These are phyloP conservation scores for Notiomystis cincta DNA, from an alignment of 2,113 vertebrate genomes.

Conservation along the genomic window DNA sequence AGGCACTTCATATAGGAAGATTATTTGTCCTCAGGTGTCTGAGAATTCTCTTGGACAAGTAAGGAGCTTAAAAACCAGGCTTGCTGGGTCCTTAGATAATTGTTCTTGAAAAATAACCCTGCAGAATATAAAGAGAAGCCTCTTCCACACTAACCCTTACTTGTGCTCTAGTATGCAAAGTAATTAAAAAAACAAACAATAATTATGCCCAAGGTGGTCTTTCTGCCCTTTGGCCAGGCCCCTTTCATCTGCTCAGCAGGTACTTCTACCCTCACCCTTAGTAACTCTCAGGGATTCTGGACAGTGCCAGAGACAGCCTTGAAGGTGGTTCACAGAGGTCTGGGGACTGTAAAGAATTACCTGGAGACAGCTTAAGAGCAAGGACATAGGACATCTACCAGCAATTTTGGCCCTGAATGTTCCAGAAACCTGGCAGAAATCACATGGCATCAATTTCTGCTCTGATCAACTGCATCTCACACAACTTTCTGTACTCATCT, in stretches of 20 bases:
- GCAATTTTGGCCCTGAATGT: neutral
- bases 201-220: neutral
- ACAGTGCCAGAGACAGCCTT: neutral
- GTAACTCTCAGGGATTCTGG: neutral
- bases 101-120: neutral
- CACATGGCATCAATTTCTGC: neutral
- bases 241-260: neutral
- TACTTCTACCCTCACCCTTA: neutral
- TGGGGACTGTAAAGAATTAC: neutral
- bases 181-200: accelerated
- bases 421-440: neutral
- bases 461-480: neutral
- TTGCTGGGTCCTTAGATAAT: neutral
- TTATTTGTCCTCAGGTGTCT: neutral
- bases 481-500: neutral
- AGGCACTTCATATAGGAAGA: neutral
- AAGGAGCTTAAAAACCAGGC: neutral
- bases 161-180: neutral
- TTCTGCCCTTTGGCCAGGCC: neutral
- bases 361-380: neutral
- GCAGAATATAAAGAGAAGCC: neutral
- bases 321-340: neutral
- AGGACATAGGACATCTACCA: neutral
- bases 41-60: neutral
- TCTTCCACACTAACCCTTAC: neutral